Conservation (phyloP, 2,797 vertebrate genomes). For the Hozukius guyotensis region DNA sequence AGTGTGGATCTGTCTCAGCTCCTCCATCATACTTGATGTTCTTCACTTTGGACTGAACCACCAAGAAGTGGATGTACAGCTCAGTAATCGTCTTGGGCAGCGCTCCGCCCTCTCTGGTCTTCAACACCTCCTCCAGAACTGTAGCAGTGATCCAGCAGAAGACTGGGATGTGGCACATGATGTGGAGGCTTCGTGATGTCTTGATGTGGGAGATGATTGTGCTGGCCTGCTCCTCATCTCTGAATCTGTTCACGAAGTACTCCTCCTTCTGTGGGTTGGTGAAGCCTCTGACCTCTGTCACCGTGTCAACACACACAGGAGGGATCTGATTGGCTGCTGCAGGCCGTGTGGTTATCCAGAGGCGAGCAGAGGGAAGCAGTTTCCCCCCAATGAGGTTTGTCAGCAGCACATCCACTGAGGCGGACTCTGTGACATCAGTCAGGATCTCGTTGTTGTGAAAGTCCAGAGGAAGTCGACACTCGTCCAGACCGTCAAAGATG, state of each 20-base stretch:
- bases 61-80: constrained; percentile 36
- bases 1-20: not conserved
- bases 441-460: constrained; percentile 16
- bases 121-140: constrained; percentile 22
- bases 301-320: not conserved
- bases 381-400: constrained; percentile 9
- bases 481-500: constrained; percentile 43
- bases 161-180: constrained; percentile 60
- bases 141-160: constrained; percentile 59
- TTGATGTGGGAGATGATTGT: constrained; percentile 37
- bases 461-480: constrained; percentile 25
- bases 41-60: constrained; percentile 24
- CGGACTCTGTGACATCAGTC: constrained; percentile 21
- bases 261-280: not conserved
- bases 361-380: not conserved
- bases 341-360: constrained; percentile 47
- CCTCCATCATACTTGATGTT: constrained; percentile 34
- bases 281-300: constrained; percentile 42
- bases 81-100: constrained; percentile 47
- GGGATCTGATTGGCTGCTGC: constrained; percentile 41
- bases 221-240: not conserved
- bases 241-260: not conserved
- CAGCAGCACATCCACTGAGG: constrained; percentile 25
- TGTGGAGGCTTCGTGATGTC: constrained; percentile 23
- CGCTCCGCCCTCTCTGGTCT: not conserved